Evolutionary conservation across 2,113 vertebrate species (phyloP).

Genomic region (Colaptes auratus): DNA sequence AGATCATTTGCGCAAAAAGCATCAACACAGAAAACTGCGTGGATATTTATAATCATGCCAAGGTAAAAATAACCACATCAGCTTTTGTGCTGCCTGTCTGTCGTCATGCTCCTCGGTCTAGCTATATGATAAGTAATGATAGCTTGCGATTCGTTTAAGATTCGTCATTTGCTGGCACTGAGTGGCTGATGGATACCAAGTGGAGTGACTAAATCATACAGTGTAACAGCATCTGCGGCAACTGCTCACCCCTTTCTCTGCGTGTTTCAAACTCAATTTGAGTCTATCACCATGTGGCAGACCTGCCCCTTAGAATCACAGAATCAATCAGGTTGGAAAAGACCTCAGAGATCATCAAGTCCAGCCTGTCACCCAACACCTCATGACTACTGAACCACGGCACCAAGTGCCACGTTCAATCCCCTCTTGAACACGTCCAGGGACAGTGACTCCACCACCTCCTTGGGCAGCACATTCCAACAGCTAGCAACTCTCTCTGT

Average conservation of each 20-base stretch:
- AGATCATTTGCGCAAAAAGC: conserved; percentile 97
- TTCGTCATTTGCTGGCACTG: neutral
- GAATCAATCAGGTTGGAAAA: too few species aligned
- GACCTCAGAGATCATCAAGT: too few species aligned
- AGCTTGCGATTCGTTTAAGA: neutral
- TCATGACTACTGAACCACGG: too few species aligned
- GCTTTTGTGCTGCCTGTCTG: neutral
- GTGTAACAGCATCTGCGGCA: neutral
- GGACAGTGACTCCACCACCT: too few species aligned
- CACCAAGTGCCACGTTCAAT: too few species aligned
- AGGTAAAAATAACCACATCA: conserved; percentile 77
- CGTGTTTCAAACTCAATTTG: neutral
- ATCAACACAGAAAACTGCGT: conserved; percentile 96
- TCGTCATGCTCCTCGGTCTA: accelerated
- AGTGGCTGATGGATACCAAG: neutral
- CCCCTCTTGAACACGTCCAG: too few species aligned
- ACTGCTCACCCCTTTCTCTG: neutral
- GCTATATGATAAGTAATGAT: neutral
- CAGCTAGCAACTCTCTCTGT: too few species aligned
- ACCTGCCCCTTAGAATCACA: neutral
- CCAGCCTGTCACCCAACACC: too few species aligned
- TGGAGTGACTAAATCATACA: neutral
- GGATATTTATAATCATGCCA: conserved; percentile 98
- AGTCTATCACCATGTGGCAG: neutral
- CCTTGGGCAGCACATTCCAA: too few species aligned